Evolutionary conservation across 2,113 vertebrate genomes (phyloP), one percentile per base, ranked within the genome.

Genomic region (Lophochroa leadbeateri): DNA sequence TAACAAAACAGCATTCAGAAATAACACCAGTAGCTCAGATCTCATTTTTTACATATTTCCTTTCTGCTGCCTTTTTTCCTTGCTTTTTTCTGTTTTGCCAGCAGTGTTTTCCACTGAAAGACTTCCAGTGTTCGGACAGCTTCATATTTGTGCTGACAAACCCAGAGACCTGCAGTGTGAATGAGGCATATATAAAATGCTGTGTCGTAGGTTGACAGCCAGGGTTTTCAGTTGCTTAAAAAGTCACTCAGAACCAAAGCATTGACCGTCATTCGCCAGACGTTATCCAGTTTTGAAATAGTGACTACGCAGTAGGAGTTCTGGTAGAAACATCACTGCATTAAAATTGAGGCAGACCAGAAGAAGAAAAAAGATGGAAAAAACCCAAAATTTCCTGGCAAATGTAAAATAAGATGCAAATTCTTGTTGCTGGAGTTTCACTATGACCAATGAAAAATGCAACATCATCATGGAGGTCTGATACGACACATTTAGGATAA

Each of bases 161-260:
- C 39, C 41, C 71, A 50, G 53, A 53, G 88, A 76, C 64, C 76
- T 44, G 74, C 74, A 87, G 37, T 52, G 77, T 16, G 49, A 90
- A 96, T n/a, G 65, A 94, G 60, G n/a, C 65, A 31, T 19, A 74
- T 20, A 78, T 71, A 92, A 93, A 58, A 46, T 55, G 29, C 35
- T 27, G 67, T 46, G 49, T 53, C 83, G n/a, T 15, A 82, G 35
- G 69, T 68, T 89, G 88, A 39, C 87, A 44, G 28, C 18, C 23
- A 37, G 39, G 17, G 19, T 39, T 72, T 83, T 50, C 50, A n/a
- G 46, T 25, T 87, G 37, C 69, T 92, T 92, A 75, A 76, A 94
- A 91, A 87, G 20, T 43, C n/a, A 39, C 64, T 79, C 60, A 92
- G 33, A 91, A 52, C 13, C 28, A 27, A 84, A 84, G 7, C 3